Base-by-base conservation (phyloP, 92 coral and sea anemone genomes). In the Porites divaricata region DNA sequence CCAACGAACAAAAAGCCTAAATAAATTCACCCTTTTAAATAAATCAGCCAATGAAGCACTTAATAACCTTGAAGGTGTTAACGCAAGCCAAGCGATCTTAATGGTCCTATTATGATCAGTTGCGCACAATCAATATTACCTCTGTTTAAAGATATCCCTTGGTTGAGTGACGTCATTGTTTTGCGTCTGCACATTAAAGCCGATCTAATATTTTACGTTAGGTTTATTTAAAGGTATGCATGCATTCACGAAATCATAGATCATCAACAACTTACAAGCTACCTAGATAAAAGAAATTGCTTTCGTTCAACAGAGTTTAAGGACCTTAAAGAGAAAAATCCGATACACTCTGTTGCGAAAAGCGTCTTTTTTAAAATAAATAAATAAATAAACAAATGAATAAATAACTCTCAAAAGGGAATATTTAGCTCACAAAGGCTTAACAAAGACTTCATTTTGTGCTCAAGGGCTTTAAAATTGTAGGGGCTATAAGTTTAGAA, bases 101-200 rank as follows among this genome's bases (percentile, higher is more conserved):
- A 35, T 35, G 3, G 45, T 2, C 45, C 45, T 35, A 35, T 35
- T 35, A 35, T 35, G 45, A 35, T 35, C 5, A 3, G 45, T 35
- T 35, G 19, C 67, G 9, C 50, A 17, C 79, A 75, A 75, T 58
- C 79, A 75, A 77, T 77, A 77, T 77, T 67, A 48, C 41, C 49
- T 62, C 28, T 35, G 59, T 9, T 28, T 75, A 14, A 75, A 75
- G 22, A 41, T 26, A 52, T n/a, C 71, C 59, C 81, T 45, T 11
- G 57, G 8, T 2, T 11, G 70, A n/a, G 11, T 48, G 45, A 22
- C 70, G 48, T 63, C 78, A 20, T 62, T 77, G 35, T 57, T 57
- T 75, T 13, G 45, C 45, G 45, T 35, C 45, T 35, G 45, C 45
- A 35, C 45, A 35, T 35, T 35, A 35, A 6, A 35, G 6, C 0